Percentiles rank a stretch among this genome's conserved stretches.
phyloP scores from a whole-genome alignment of 2,797 vertebrate genomes.

The Ispidina lecontei region DNA sequence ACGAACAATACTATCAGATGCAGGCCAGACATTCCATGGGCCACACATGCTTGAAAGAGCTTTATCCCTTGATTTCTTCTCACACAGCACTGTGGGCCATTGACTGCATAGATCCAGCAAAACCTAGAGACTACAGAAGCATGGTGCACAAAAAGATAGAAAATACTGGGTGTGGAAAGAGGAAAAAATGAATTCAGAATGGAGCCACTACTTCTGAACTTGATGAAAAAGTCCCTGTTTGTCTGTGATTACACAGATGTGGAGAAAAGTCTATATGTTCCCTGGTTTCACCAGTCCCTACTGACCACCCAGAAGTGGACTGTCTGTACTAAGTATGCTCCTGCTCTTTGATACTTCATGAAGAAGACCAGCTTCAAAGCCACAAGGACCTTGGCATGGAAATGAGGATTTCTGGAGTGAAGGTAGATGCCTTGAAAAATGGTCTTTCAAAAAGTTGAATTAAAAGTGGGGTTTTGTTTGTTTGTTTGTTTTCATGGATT shows the following conservation, averaged over 20 bases:
- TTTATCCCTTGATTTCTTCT: neutral
- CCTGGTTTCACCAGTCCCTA: neutral
- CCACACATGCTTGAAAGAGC: neutral
- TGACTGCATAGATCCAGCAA: neutral
- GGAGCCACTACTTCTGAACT: neutral
- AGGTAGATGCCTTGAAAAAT: neutral
- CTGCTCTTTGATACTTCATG: neutral
- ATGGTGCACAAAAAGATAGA: neutral
- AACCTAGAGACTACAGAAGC: neutral
- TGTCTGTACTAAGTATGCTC: neutral
- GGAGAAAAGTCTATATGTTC: neutral
- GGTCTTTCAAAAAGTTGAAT: neutral
- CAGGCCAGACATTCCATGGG: neutral
- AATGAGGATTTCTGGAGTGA: neutral
- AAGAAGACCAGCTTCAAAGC: neutral
- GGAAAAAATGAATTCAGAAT: neutral
- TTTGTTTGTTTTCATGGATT: neutral
- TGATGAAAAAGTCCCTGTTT: neutral
- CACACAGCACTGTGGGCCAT: neutral
- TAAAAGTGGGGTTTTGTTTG: neutral
- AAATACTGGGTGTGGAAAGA: neutral
- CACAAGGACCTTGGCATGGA: neutral
- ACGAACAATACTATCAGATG: neutral
- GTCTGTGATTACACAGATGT: rapidly evolving
- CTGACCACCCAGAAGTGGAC: neutral